Percentiles rank a stretch among this genome's conserved stretches.
Conservation (phyloP, 2,888 invertebrate species). For the Trichacis sp. region DNA sequence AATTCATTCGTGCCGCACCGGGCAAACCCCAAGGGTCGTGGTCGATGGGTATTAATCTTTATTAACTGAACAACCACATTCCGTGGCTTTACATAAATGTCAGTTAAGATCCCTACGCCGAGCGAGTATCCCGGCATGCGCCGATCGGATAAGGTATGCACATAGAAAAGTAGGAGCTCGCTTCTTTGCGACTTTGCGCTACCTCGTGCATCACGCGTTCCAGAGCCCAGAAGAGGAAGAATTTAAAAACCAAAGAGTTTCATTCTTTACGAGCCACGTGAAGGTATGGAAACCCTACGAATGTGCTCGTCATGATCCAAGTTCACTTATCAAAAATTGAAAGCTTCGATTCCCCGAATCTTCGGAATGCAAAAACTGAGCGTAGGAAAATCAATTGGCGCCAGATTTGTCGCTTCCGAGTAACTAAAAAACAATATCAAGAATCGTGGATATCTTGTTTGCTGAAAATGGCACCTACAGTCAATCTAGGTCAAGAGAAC, state of each 20-base stretch:
- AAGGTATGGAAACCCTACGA: not conserved
- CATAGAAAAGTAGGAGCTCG: constrained; percentile 40
- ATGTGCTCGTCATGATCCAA: not conserved
- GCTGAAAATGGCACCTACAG: constrained; percentile 4
- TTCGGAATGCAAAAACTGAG: too few relatives aligned
- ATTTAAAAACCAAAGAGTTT: constrained; percentile 41
- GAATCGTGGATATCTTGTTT: not conserved
- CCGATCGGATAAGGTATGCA: constrained; percentile 42
- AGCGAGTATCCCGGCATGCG: constrained; percentile 22
- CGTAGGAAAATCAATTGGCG: too few relatives aligned
- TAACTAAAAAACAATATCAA: not conserved
- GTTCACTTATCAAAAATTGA: not conserved
- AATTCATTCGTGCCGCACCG: constrained; percentile 10
- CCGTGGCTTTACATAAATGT: constrained; percentile 44
- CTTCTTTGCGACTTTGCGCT: constrained; percentile 33
- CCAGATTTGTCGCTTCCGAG: too few relatives aligned
- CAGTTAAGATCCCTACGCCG: constrained; percentile 42
- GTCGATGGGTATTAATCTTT: constrained; percentile 43
- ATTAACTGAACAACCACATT: constrained; percentile 41
- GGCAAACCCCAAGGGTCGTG: not conserved
- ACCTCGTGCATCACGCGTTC: constrained; percentile 30
- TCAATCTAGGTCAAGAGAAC: constrained; percentile 14
- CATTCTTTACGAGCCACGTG: constrained; percentile 4
- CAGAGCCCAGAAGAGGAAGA: constrained; percentile 25
- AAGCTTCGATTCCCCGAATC: not conserved